These are phyloP conservation scores for Jordanella pulchra DNA, from an alignment of 2,797 vertebrate species.

Conservation along the genomic window DNA sequence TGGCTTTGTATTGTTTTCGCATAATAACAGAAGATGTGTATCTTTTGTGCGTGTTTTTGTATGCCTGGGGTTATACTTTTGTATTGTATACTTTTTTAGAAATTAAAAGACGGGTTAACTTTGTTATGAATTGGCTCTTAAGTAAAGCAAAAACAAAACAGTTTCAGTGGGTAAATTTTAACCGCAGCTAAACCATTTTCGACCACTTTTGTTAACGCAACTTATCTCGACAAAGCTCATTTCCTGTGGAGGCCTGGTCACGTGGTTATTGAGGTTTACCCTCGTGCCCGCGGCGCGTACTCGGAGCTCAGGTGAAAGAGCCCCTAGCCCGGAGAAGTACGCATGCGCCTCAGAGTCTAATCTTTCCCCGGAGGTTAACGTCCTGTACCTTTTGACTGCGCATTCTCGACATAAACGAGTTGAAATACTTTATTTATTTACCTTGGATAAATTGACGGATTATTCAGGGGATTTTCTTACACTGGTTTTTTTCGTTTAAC, in stretches of 20 bases:
- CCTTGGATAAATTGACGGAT: fast-evolving
- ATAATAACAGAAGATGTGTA: neutral
- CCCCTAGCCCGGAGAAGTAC: neutral
- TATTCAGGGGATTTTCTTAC: fast-evolving
- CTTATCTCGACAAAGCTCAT: neutral
- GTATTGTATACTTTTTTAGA: neutral
- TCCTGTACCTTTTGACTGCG: slow-evolving; percentile 30
- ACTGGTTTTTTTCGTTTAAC: fast-evolving
- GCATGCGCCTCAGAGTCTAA: slow-evolving; percentile 60
- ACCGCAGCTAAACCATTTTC: neutral
- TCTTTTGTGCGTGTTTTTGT: neutral
- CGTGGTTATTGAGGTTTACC: slow-evolving; percentile 15
- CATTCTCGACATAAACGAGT: slow-evolving; percentile 33
- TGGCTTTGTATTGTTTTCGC: neutral
- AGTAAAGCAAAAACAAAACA: neutral
- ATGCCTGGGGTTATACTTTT: too few species aligned
- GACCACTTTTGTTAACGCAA: neutral
- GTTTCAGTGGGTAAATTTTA: neutral
- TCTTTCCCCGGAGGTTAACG: slow-evolving; percentile 39
- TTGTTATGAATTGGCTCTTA: too few species aligned
- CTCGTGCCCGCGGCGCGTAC: slow-evolving; percentile 1
- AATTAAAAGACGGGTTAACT: neutral
- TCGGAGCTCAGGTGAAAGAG: slow-evolving; percentile 12
- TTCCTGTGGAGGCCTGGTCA: slow-evolving; percentile 13
- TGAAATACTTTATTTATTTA: neutral